Percentiles rank a stretch among this genome's conserved stretches.
phyloP scores from a whole-genome alignment of 2,888 invertebrate genomes.

The Phania funesta region DNA sequence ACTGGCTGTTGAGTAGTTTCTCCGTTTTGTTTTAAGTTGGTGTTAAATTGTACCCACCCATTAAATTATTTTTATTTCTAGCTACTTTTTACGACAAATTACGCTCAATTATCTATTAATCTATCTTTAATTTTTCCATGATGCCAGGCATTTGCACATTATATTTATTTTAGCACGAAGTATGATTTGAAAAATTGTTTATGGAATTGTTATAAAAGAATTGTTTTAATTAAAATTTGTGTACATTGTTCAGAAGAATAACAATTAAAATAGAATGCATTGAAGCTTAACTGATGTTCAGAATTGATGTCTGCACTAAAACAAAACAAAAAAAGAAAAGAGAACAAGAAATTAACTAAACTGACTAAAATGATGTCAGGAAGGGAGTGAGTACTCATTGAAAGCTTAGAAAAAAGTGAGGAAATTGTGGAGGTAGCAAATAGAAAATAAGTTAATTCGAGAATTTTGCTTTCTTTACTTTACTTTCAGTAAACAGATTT shows the following conservation, averaged over 20 bases:
- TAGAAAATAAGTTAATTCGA: too few species aligned
- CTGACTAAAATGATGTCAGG: constrained; percentile 55
- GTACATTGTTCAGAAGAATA: constrained; percentile 15
- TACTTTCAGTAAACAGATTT: too few species aligned
- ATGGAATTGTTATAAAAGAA: neutral
- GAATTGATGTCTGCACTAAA: constrained; percentile 53
- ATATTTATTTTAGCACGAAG: neutral
- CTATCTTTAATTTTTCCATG: neutral
- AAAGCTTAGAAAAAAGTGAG: neutral
- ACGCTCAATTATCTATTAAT: constrained; percentile 40
- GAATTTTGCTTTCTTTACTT: too few species aligned
- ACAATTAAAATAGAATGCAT: constrained; percentile 20
- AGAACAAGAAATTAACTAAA: neutral
- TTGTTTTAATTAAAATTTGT: constrained; percentile 28
- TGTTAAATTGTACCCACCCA: constrained; percentile 39
- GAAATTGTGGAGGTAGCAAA: neutral
- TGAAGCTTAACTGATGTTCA: constrained; percentile 58
- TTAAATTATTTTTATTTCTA: constrained; percentile 25
- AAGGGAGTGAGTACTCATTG: neutral
- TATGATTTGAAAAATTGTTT: neutral
- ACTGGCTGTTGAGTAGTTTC: too few species aligned
- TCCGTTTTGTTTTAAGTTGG: constrained; percentile 1
- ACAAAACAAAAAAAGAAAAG: neutral
- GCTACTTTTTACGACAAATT: constrained; percentile 4
- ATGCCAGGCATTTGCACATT: neutral